Conservation (phyloP, 2,888 invertebrate genomes). For the Lamproptera curius region DNA sequence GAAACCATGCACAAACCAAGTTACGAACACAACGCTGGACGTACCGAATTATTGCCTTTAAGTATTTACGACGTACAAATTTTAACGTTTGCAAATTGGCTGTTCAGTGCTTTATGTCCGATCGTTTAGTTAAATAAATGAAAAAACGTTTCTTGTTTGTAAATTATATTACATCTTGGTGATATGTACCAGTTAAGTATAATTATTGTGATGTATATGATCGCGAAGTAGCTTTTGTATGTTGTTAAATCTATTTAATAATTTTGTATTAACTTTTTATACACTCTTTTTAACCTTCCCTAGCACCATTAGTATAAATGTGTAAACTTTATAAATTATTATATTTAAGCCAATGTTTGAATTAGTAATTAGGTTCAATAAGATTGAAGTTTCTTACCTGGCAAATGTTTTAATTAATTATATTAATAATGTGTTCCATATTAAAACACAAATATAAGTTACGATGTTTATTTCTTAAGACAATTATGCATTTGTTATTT, state of each 20-base stretch:
- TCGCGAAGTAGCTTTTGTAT: slow-evolving; percentile 75
- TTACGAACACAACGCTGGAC: background rate
- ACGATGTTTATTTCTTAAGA: no score
- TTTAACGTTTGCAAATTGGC: slow-evolving; percentile 15
- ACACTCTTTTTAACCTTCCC: slow-evolving; percentile 77
- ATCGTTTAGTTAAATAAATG: slow-evolving; percentile 48
- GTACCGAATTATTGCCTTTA: background rate
- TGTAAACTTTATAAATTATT: background rate
- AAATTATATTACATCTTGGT: slow-evolving; percentile 58
- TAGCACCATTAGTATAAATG: slow-evolving; percentile 62
- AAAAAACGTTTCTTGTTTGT: slow-evolving; percentile 42
- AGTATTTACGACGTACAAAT: slow-evolving; percentile 12
- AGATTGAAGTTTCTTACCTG: background rate
- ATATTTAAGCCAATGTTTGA: background rate
- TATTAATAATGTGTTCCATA: background rate
- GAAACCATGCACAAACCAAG: no score
- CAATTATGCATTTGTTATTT: background rate
- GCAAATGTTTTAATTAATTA: background rate
- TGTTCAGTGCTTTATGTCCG: slow-evolving; percentile 33
- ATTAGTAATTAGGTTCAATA: background rate
- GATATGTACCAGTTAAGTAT: slow-evolving; percentile 63
- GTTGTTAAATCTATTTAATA: slow-evolving; percentile 69
- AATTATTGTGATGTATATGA: slow-evolving; percentile 54
- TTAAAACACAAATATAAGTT: background rate
- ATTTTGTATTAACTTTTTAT: slow-evolving; percentile 75